Evolutionary conservation across 2,113 vertebrate species (phyloP).

Genomic region (Rhinichthys klamathensis): DNA sequence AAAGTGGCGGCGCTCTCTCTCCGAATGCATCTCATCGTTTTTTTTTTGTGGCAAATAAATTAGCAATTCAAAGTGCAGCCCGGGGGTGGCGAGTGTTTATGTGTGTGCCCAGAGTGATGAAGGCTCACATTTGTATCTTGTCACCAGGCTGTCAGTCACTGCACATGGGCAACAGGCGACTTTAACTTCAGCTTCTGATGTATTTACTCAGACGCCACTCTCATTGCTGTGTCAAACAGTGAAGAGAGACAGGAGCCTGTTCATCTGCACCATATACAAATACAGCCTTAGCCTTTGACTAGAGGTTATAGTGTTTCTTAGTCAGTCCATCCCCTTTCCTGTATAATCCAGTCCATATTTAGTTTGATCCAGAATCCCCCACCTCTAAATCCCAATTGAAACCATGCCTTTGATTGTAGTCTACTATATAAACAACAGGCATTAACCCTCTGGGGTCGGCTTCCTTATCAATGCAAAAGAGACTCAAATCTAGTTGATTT

Average conservation of each 20-base stretch:
- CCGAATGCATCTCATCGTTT: constrained; percentile 45
- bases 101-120: constrained; percentile 72
- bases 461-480: too few species aligned
- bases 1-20: constrained; percentile 47
- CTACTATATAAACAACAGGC: background rate
- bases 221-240: constrained; percentile 3
- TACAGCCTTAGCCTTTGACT: background rate
- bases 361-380: background rate
- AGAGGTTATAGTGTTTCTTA: background rate
- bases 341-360: background rate
- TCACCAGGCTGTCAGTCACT: constrained; percentile 73
- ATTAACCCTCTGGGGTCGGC: too few species aligned
- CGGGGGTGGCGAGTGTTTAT: constrained; percentile 68
- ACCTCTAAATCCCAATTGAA: background rate
- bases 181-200: constrained; percentile 62
- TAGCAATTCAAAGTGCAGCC: constrained; percentile 73
- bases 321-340: background rate
- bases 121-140: constrained; percentile 77
- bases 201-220: constrained; percentile 43
- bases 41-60: constrained; percentile 65
- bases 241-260: background rate
- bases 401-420: background rate
- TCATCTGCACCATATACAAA: background rate
- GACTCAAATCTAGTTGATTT: too few species aligned
- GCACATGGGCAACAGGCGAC: constrained; percentile 51